phyloP scores from a whole-genome alignment of 1,140 invertebrate genomes.

The Latrodectus geometricus region DNA sequence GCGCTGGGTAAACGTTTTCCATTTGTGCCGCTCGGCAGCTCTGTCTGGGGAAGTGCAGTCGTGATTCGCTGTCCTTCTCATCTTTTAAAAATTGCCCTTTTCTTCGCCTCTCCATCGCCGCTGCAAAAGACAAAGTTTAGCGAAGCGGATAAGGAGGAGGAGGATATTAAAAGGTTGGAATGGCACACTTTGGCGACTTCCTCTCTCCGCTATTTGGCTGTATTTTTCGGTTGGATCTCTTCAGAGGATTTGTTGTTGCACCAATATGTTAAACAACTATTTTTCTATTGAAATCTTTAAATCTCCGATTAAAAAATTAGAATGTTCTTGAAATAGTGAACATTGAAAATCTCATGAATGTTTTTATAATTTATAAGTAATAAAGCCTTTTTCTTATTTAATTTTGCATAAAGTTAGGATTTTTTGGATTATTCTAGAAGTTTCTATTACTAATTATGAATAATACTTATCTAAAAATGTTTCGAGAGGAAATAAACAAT shows the following conservation, averaged over 20 bases:
- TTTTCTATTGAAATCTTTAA: too few relatives aligned
- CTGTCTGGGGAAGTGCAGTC: constrained; percentile 4
- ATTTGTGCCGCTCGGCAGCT: constrained; percentile 48
- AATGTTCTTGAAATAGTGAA: too few relatives aligned
- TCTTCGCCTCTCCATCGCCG: background rate
- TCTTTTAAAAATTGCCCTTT: constrained; percentile 56
- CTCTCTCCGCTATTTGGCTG: constrained; percentile 8
- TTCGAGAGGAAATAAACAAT: too few relatives aligned
- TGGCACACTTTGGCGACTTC: constrained; percentile 32
- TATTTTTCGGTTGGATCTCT: background rate
- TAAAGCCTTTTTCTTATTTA: background rate
- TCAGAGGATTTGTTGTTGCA: background rate
- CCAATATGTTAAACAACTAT: too few relatives aligned
- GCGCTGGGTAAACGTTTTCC: constrained; percentile 16
- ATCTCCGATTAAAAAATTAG: too few relatives aligned
- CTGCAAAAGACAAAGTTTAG: constrained; percentile 50
- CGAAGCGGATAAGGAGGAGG: constrained; percentile 31
- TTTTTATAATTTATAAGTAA: background rate
- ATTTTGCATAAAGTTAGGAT: too few relatives aligned
- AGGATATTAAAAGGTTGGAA: constrained; percentile 44
- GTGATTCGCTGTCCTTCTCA: constrained; percentile 29
- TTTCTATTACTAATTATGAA: too few relatives aligned
- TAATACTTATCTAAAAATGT: too few relatives aligned
- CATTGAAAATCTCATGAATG: background rate
- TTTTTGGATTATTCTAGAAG: too few relatives aligned